These are phyloP conservation scores for Sceloporus tristichus DNA, from an alignment of 2,113 vertebrate species.

Conservation along the genomic window DNA sequence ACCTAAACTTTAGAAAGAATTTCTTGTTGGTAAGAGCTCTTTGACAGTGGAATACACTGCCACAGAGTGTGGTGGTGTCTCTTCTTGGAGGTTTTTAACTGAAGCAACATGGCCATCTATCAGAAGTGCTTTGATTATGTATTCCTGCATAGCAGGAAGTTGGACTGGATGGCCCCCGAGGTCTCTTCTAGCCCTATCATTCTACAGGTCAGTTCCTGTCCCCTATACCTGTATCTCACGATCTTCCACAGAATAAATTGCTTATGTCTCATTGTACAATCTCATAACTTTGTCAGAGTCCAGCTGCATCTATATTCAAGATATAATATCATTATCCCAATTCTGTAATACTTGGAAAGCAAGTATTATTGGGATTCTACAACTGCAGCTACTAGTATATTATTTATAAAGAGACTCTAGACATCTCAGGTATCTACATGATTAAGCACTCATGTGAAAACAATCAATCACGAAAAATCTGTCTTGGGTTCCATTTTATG, in stretches of 20 bases:
- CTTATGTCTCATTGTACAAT: background rate
- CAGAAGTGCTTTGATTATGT: no score
- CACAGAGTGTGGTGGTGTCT: no score
- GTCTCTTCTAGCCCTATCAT: no score
- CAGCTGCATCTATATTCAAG: background rate
- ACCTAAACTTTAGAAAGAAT: no score
- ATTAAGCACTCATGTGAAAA: background rate
- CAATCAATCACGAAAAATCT: background rate
- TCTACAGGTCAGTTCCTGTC: no score
- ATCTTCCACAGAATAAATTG: background rate
- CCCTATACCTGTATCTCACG: background rate
- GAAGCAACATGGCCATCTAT: no score
- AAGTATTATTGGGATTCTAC: background rate
- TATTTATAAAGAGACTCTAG: background rate
- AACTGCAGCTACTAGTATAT: no score
- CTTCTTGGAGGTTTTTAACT: no score
- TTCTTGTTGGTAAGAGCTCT: no score
- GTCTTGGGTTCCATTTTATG: background rate
- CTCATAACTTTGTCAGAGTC: background rate
- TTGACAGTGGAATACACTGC: no score
- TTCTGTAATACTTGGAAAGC: background rate
- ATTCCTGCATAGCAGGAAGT: no score
- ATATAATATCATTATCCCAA: background rate
- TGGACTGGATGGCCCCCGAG: no score
- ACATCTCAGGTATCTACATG: background rate